A percentile compares a stretch with the other conserved stretches of the same genome.
phyloP scores from a whole-genome alignment of 2,888 invertebrate species.

The Hypena proboscidalis region DNA sequence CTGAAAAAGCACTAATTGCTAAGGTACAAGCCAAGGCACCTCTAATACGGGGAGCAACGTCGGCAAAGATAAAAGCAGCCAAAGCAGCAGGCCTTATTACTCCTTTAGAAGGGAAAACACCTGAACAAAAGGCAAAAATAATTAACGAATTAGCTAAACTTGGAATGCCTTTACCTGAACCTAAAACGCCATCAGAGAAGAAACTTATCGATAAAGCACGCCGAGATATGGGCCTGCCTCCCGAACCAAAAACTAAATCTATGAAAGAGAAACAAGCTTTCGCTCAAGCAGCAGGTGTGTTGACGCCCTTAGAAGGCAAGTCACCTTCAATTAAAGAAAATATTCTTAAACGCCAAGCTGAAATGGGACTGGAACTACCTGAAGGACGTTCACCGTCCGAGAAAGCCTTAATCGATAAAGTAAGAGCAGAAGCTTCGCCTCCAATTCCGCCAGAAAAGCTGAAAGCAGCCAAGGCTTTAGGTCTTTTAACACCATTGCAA shows the following conservation, averaged over 20 bases:
- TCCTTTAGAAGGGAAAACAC: slow-evolving; percentile 20
- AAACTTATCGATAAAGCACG: slow-evolving; percentile 44
- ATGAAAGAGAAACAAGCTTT: slow-evolving; percentile 38
- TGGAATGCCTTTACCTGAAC: slow-evolving; percentile 22
- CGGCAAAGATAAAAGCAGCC: slow-evolving; percentile 3
- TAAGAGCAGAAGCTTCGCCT: slow-evolving; percentile 19
- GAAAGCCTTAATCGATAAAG: slow-evolving; percentile 32
- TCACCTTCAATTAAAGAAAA: slow-evolving; percentile 41
- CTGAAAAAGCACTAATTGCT: slow-evolving; percentile 7
- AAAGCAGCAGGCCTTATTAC: slow-evolving; percentile 15
- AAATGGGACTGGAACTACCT: slow-evolving; percentile 44
- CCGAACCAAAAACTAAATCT: slow-evolving; percentile 39
- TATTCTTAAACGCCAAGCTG: slow-evolving; percentile 33
- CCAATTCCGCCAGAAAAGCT: slow-evolving; percentile 32
- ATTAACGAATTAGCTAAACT: slow-evolving; percentile 13
- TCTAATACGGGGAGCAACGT: background rate
- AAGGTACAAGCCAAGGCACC: background rate
- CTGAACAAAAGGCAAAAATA: slow-evolving; percentile 18
- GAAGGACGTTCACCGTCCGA: slow-evolving; percentile 44
- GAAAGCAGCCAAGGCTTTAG: slow-evolving; percentile 29
- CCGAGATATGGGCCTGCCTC: slow-evolving; percentile 46
- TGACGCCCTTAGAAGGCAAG: slow-evolving; percentile 48
- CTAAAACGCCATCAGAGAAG: slow-evolving; percentile 46
- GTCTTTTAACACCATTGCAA: slow-evolving; percentile 11
- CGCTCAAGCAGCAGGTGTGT: slow-evolving; percentile 42